Conservation (phyloP, 1,140 invertebrate species). For the Zaprionus vittiger region DNA sequence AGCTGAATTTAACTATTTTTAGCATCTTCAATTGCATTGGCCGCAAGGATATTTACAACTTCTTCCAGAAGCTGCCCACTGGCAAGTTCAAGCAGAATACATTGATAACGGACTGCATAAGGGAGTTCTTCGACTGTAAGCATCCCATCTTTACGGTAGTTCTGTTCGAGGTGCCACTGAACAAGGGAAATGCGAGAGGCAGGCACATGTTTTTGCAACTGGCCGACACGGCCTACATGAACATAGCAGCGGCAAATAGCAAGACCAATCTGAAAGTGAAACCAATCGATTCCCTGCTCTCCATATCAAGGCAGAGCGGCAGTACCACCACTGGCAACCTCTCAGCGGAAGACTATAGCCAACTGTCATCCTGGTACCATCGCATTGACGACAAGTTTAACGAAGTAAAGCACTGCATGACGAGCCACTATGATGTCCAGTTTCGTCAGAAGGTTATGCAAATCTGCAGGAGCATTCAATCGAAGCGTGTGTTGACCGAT, state of each 20-base stretch:
- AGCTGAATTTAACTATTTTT: slow-evolving; percentile 56
- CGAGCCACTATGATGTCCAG: slow-evolving; percentile 46
- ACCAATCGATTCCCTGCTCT: neutral
- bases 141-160: slow-evolving; percentile 38
- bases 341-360: slow-evolving; percentile 49
- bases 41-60: slow-evolving; percentile 53
- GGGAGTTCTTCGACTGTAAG: slow-evolving; percentile 60
- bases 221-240: slow-evolving; percentile 47
- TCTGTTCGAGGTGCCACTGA: slow-evolving; percentile 61
- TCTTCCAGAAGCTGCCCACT: slow-evolving; percentile 45
- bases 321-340: slow-evolving; percentile 15
- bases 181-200: slow-evolving; percentile 22
- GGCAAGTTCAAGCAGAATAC: slow-evolving; percentile 22
- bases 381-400: slow-evolving; percentile 59
- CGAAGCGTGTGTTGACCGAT: slow-evolving; percentile 21
- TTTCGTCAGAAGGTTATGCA: slow-evolving; percentile 43
- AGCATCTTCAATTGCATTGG: slow-evolving; percentile 53
- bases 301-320: neutral
- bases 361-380: slow-evolving; percentile 58
- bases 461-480: slow-evolving; percentile 47
- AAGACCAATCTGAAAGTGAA: neutral
- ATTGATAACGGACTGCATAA: slow-evolving; percentile 63
- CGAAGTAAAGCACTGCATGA: slow-evolving; percentile 53
- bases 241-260: neutral
- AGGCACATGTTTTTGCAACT: slow-evolving; percentile 55